Conservation (phyloP, 2,888 invertebrate species). For the Therioaphis trifolii region DNA sequence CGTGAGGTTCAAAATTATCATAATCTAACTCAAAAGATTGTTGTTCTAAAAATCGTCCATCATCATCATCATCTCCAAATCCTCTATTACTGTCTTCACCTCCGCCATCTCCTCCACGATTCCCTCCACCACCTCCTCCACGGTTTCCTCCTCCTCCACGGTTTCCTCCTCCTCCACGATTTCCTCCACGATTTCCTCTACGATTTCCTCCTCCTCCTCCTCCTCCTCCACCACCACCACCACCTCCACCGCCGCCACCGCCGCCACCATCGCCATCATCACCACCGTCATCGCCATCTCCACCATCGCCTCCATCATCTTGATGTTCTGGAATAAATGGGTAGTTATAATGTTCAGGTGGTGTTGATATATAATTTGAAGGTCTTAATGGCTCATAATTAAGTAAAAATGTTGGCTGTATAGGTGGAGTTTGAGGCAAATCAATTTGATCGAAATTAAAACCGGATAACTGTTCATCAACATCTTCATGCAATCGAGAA, state of each 20-base stretch:
- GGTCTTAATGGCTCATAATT: slow-evolving; percentile 56
- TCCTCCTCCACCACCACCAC: background rate
- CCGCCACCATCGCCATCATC: background rate
- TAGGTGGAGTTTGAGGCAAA: background rate
- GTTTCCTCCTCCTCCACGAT: background rate
- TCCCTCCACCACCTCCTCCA: background rate
- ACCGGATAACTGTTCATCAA: slow-evolving; percentile 2
- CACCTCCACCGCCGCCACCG: background rate
- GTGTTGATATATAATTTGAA: slow-evolving; percentile 29
- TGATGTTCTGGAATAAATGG: slow-evolving; percentile 47
- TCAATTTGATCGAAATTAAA: slow-evolving; percentile 45
- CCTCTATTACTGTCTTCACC: background rate
- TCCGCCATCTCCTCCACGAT: background rate
- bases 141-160: background rate
- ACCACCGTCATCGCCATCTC: background rate
- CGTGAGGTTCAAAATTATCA: slow-evolving; percentile 15
- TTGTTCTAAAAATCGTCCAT: background rate
- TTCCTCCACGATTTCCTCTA: background rate
- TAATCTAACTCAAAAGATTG: slow-evolving; percentile 19
- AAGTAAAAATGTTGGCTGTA: slow-evolving; percentile 20
- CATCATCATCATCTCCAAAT: background rate
- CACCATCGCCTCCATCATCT: slow-evolving; percentile 46
- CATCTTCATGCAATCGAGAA: slow-evolving; percentile 12
- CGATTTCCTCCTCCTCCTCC: background rate
- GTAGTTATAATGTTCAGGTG: background rate